Evolutionary conservation across 2,797 vertebrate genomes (phyloP).

Genomic region (Morelia viridis): DNA sequence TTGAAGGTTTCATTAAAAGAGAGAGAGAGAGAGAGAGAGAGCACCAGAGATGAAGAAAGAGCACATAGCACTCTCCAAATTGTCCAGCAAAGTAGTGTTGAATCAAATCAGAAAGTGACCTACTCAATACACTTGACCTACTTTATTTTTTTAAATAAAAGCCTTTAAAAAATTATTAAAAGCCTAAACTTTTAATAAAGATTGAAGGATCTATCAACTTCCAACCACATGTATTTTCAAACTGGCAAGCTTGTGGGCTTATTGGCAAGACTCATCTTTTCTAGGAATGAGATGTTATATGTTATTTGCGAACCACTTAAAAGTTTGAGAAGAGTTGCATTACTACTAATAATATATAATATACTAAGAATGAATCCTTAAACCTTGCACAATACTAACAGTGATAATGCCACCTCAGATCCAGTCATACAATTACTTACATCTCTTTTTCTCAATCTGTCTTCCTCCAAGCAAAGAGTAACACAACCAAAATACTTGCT

Average conservation of each 20-base stretch:
- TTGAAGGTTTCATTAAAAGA: too few species aligned
- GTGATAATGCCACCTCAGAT: neutral
- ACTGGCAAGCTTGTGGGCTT: neutral
- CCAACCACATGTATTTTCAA: neutral
- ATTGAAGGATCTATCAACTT: neutral
- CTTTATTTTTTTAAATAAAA: too few species aligned
- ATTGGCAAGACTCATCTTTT: neutral
- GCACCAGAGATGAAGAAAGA: neutral
- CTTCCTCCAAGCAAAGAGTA: neutral
- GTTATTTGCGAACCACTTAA: neutral
- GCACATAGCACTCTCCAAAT: neutral
- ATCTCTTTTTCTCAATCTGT: neutral
- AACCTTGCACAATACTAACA: neutral
- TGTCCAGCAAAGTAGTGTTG: neutral
- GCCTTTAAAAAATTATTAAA: neutral
- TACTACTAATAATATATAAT: neutral
- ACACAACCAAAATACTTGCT: neutral
- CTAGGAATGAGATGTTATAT: neutral
- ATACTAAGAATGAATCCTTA: neutral
- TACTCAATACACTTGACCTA: neutral
- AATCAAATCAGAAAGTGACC: neutral
- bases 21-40: neutral
- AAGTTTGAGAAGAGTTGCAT: neutral
- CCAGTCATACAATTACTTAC: neutral
- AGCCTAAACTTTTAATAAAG: neutral